Base-by-base conservation (phyloP, 2,797 vertebrate species). In the Cossypha niveicapilla region DNA sequence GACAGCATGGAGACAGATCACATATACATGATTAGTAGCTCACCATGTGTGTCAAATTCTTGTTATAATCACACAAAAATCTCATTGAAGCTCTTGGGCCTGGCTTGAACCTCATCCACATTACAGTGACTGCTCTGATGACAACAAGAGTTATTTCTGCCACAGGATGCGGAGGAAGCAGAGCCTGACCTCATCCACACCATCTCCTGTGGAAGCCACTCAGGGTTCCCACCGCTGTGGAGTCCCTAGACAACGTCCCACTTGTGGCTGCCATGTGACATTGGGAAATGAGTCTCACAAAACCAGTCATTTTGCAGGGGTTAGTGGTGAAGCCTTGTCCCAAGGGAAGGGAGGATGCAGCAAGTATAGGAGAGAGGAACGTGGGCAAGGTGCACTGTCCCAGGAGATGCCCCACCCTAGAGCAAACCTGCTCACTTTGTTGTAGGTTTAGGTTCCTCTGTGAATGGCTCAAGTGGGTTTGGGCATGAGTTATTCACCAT, bases 51-150 rank as follows among this genome's bases (percentile, higher is more conserved):
- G 72, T 96, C 86, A 94, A 74, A 93, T 92, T 89, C 86, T 87
- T 93, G 68, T 65, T 92, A 96, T 54, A 94, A 95, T 65, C 51
- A 1, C 92, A 80, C 65, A 89, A 90, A 95, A 95, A 95, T 96
- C 84, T 77, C 88, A 94, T 51, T 94, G 92, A 94, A 89, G 86
- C 65, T 88, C 77, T 47, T 37, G 77, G 77, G 80, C 45, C 71
- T 86, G 77, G 63, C 86, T 75, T 77, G 79, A 94, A 79, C 78
- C 76, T 81, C 84, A 79, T 75, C 72, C 61, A 87, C 2, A 5
- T 63, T 79, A 92, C 83, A 88, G 71, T 10, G 42, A 73, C 60
- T 1, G 16, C 63, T 70, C 67, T 35, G 53, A 92, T 76, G 83
- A 92, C 87, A 93, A 66, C 47, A 77, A 34, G 44, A 90, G 61